Conservation (phyloP, 2,113 vertebrate species). For the Silurus asotus region DNA sequence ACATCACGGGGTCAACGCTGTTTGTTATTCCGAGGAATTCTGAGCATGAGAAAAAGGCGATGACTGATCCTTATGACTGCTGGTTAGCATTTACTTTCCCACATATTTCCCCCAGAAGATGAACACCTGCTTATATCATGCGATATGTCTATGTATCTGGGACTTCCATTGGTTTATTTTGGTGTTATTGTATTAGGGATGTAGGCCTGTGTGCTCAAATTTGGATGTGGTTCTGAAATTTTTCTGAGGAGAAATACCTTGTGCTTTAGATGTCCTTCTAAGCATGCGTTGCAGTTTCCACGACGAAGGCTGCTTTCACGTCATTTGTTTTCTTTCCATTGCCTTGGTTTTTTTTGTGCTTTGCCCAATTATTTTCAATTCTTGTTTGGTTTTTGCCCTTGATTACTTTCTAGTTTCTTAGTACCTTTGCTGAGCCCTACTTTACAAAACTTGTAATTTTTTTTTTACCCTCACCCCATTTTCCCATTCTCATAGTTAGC, state of each 20-base stretch:
- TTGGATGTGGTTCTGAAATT: neutral
- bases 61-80: conserved; percentile 48
- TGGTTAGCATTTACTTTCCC: conserved; percentile 30
- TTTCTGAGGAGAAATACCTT: neutral
- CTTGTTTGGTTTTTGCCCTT: neutral
- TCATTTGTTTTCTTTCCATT: neutral
- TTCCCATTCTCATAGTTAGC: neutral
- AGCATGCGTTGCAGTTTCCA: neutral
- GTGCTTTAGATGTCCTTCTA: neutral
- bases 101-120: neutral
- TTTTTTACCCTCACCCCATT: neutral
- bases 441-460: neutral
- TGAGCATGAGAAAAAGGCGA: conserved; percentile 14
- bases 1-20: conserved; percentile 41
- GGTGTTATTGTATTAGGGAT: conserved; percentile 12
- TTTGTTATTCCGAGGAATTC: conserved; percentile 49
- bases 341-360: neutral
- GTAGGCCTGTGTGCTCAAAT: neutral
- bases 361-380: neutral
- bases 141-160: neutral
- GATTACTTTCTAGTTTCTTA: neutral
- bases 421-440: neutral
- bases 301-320: neutral
- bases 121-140: conserved; percentile 7
- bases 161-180: conserved; percentile 21